Evolutionary conservation across 2,888 invertebrate species (phyloP).

Genomic region (Crepidodera aurea): DNA sequence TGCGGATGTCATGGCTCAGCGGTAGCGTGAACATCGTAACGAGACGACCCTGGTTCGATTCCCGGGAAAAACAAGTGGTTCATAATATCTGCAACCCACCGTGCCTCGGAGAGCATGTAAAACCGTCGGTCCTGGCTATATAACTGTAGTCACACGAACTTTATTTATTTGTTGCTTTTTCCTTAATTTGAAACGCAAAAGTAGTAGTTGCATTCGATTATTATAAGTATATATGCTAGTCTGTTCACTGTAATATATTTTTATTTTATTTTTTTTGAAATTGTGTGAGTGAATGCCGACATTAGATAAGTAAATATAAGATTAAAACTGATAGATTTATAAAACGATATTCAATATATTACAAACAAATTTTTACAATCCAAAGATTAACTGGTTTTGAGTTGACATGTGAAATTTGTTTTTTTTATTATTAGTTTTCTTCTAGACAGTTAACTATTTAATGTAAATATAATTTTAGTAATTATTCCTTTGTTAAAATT

Average conservation of each 20-base stretch:
- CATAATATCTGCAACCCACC: no score
- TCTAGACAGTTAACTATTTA: constrained; percentile 35
- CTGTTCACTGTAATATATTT: constrained; percentile 52
- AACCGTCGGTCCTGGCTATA: no score
- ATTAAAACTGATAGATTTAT: constrained; percentile 48
- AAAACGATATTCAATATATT: not conserved
- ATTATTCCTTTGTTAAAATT: constrained; percentile 26
- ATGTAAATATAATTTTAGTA: constrained; percentile 40
- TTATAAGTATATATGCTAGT: constrained; percentile 51
- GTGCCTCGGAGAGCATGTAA: no score
- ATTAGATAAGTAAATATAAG: constrained; percentile 34
- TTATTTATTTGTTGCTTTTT: no score
- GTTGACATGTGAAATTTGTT: constrained; percentile 42
- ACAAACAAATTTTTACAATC: constrained; percentile 58
- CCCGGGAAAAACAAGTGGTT: no score
- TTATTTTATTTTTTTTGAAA: constrained; percentile 38
- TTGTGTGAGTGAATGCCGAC: constrained; percentile 50
- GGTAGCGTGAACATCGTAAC: no score
- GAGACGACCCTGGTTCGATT: no score
- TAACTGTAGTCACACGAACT: no score
- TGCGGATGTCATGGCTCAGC: no score
- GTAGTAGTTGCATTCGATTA: constrained; percentile 30
- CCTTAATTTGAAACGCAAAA: constrained; percentile 26
- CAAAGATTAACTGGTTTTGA: constrained; percentile 55
- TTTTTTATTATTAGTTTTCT: constrained; percentile 36